Conservation (phyloP, 2,113 vertebrate species). For the Progne subis region DNA sequence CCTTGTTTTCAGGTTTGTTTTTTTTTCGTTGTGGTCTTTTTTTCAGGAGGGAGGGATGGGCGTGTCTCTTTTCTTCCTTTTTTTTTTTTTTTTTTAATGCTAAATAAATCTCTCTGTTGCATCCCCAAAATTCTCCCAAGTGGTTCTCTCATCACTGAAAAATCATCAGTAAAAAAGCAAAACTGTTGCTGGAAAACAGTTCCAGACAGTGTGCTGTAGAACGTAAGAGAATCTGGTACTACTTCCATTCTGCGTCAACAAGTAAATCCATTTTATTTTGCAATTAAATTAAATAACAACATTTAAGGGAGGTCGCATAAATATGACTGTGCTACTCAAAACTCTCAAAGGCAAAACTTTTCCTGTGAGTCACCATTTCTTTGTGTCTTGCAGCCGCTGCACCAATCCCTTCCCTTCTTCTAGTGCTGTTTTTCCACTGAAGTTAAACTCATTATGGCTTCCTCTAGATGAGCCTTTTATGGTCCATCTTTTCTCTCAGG, state of each 20-base stretch:
- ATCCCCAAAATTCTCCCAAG: background rate
- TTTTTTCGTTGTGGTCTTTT: background rate
- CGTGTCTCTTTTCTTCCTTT: background rate
- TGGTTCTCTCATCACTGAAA: background rate
- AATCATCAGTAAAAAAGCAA: background rate
- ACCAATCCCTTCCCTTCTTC: background rate
- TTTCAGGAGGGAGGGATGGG: background rate
- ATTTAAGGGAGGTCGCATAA: background rate
- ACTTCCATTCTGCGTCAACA: background rate
- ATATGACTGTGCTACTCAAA: background rate
- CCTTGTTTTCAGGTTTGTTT: background rate
- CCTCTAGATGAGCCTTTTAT: background rate
- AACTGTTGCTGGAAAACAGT: background rate
- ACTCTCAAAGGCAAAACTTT: background rate
- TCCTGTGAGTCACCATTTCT: slow-evolving; percentile 7
- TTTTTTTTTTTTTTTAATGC: background rate
- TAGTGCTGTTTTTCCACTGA: background rate
- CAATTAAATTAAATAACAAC: background rate
- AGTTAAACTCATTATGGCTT: background rate
- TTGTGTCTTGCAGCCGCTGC: background rate
- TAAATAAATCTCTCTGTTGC: background rate
- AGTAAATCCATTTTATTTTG: slow-evolving; percentile 18
- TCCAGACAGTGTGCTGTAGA: background rate
- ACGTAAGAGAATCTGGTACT: background rate
- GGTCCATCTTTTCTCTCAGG: background rate